Conservation (phyloP, 2,797 vertebrate genomes). For the Gadopsis marmoratus region DNA sequence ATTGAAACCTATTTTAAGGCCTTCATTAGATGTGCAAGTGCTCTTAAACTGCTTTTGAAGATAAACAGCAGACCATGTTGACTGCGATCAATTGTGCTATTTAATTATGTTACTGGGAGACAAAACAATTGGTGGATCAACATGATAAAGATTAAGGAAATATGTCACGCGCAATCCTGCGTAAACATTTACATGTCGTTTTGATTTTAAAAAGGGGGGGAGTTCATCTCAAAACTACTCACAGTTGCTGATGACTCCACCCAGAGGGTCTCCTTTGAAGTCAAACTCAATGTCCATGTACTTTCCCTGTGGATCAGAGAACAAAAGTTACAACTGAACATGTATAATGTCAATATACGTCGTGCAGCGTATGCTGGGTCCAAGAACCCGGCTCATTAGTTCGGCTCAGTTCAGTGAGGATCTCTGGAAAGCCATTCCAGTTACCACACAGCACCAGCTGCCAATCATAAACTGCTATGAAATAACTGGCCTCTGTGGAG, state of each 20-base stretch:
- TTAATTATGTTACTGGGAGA: neutral
- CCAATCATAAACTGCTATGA: conserved; percentile 53
- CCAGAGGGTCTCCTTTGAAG: conserved; percentile 98
- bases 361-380: neutral
- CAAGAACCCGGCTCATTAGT: conserved; percentile 9
- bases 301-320: conserved; percentile 90
- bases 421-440: conserved; percentile 33
- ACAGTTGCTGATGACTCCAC: conserved; percentile 99
- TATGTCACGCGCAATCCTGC: neutral
- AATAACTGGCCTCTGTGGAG: conserved; percentile 52
- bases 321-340: conserved; percentile 36
- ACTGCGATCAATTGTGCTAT: neutral
- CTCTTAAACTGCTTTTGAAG: neutral
- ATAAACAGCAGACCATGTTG: neutral
- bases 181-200: neutral
- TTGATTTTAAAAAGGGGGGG: neutral
- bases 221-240: conserved; percentile 78
- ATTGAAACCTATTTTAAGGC: neutral
- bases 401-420: conserved; percentile 6
- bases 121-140: neutral
- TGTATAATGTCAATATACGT: neutral
- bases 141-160: neutral
- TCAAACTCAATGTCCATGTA: conserved; percentile 99
- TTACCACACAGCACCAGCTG: conserved; percentile 19
- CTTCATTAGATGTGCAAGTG: neutral